Conservation (phyloP, 2,797 vertebrate genomes). For the Gymnocypris eckloni region DNA sequence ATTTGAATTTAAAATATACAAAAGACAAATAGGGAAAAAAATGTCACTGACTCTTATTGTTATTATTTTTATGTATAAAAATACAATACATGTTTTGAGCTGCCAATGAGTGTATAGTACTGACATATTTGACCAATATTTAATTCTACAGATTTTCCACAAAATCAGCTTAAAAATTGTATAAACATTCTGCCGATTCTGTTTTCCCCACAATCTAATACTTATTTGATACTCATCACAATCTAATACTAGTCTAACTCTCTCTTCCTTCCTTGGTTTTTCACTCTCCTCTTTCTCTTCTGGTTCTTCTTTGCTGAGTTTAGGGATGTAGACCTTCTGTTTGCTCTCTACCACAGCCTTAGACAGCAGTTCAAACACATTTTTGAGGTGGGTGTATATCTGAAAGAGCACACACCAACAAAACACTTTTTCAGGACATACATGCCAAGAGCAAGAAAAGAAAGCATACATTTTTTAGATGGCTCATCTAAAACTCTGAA, state of each 20-base stretch:
- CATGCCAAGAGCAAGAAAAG: conserved; percentile 13
- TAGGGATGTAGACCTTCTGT: conserved; percentile 79
- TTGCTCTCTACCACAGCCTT: conserved; percentile 80
- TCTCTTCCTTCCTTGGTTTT: conserved; percentile 73
- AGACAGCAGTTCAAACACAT: conserved; percentile 79
- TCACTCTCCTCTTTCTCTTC: conserved; percentile 76
- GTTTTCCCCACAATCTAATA: background rate
- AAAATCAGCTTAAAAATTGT: background rate
- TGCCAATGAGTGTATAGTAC: no score
- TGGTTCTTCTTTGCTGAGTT: conserved; percentile 74
- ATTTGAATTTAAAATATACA: no score
- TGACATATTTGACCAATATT: no score
- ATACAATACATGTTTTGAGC: no score
- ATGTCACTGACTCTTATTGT: no score
- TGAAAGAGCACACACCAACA: conserved; percentile 46
- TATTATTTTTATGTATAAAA: no score
- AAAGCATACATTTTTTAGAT: background rate
- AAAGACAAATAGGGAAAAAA: no score
- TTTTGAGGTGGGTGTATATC: conserved; percentile 81
- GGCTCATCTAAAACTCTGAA: background rate
- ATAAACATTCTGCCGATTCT: no score
- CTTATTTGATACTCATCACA: background rate
- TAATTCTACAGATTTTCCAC: background rate
- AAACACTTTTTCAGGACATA: conserved; percentile 25
- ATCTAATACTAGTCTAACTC: conserved; percentile 48